Evolutionary conservation across 1,140 invertebrate genomes (phyloP), one percentile per base, ranked within the genome.

Genomic region (Mamestra configurata): DNA sequence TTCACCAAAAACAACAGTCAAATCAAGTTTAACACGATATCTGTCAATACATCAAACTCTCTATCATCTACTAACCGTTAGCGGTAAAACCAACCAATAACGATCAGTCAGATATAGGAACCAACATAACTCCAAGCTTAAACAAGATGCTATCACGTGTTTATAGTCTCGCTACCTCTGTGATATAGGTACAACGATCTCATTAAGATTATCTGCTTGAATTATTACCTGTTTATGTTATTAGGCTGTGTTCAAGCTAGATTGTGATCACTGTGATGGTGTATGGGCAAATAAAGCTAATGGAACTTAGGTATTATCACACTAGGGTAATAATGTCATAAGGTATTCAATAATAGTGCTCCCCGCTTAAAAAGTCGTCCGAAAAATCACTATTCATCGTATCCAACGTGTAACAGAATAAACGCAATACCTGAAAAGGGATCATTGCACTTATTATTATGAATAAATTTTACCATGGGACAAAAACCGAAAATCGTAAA

Each of bases 141-240:
- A 49, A 49, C 43, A 49, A 49, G 43, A 49, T 49, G 43, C n/a
- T n/a, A 49, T 49, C 43, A 49, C 15, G 13, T 40, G 59, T 64
- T 64, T 40, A 66, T 40, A 40, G 35, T 31, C n/a, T n/a, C 0
- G n/a, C 6, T 53, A 10, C 7, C 6, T 11, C 40, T 13, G 53
- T 55, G 24, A 13, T 55, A 8, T 55, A 55, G 13, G 27, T 18
- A 35, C 31, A 10, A 13, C 35, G 35, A 66, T 66, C 61, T 40
- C 61, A 66, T 66, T 66, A 13, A 66, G 61, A 66, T 66, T 20
- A 66, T 40, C 35, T 35, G 15, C 18, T 8, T 22, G 61, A 66
- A 66, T 66, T 66, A 66, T 66, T 66, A 66, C 27, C 31, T 66
- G 61, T 66, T 66, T 66, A 66, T 66, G 35, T 66, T 40, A 66